A percentile compares a stretch with the other conserved stretches of the same genome.
Conservation (phyloP, 35 echinoderm and acorn worm genomes). For the Amphiura filiformis region DNA sequence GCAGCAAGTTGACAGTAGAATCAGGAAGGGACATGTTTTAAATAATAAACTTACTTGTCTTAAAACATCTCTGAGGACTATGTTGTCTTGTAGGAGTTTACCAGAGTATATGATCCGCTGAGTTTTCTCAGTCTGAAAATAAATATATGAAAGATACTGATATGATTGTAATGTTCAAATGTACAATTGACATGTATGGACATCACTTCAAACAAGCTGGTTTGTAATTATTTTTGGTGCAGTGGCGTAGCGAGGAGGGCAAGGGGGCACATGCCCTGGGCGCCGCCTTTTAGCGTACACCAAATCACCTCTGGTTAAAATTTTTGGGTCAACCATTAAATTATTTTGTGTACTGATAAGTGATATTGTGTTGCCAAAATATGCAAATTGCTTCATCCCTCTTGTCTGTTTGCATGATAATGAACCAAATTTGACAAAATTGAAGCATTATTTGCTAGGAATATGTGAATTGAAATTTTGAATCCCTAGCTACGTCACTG, state of each 20-base stretch:
- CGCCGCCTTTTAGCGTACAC: neutral
- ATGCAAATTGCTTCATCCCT: no score
- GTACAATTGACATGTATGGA: neutral
- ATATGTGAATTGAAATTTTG: no score
- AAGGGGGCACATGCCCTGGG: neutral
- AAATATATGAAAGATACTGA: neutral
- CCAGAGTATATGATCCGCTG: constrained; percentile 92
- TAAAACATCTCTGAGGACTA: constrained; percentile 77
- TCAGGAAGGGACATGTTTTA: neutral
- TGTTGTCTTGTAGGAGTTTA: constrained; percentile 78
- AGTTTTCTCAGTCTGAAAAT: constrained; percentile 66
- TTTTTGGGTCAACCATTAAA: no score
- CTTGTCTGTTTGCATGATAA: no score
- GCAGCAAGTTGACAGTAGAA: neutral
- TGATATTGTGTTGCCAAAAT: no score
- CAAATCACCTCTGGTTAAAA: neutral
- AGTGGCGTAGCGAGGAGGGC: neutral
- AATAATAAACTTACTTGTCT: constrained; percentile 49
- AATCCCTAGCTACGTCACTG: no score
- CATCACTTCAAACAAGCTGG: neutral
- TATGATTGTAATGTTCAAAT: neutral
- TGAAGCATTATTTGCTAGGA: no score
- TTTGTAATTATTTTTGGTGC: neutral
- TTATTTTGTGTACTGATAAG: no score
- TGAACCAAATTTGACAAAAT: no score